phyloP scores from a whole-genome alignment of 2,113 vertebrate species.

The Actinemys pallida region DNA sequence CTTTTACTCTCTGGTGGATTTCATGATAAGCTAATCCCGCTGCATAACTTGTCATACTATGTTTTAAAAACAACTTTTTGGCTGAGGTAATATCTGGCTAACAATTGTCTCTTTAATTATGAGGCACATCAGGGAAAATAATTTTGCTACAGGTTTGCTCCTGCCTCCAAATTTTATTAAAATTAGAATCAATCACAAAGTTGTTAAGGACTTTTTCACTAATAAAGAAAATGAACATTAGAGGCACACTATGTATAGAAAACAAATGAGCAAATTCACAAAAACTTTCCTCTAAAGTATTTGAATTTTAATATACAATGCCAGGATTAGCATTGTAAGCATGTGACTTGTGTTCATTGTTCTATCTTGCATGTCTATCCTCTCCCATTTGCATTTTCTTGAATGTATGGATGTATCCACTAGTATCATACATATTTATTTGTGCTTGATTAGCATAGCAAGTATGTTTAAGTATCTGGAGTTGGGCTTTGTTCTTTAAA shows the following conservation, averaged over 20 bases:
- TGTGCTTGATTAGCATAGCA: neutral
- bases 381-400: neutral
- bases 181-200: neutral
- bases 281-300: slow-evolving; percentile 36
- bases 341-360: neutral
- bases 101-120: slow-evolving; percentile 44
- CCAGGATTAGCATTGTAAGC: slow-evolving; percentile 1
- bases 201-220: slow-evolving; percentile 2
- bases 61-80: slow-evolving; percentile 29
- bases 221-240: slow-evolving; percentile 36
- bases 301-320: slow-evolving; percentile 18
- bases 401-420: accelerated
- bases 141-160: slow-evolving; percentile 27
- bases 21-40: slow-evolving; percentile 48
- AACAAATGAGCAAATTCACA: slow-evolving; percentile 6
- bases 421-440: neutral
- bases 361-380: neutral
- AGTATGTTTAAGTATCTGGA: slow-evolving; percentile 12
- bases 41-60: neutral
- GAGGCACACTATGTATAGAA: slow-evolving; percentile 24
- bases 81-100: slow-evolving; percentile 22
- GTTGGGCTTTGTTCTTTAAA: neutral
- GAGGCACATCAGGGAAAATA: slow-evolving; percentile 5
- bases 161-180: neutral
- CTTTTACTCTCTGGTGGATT: slow-evolving; percentile 30